Evolutionary conservation across 2,888 invertebrate genomes (phyloP).

Genomic region (Arge pagana): DNA sequence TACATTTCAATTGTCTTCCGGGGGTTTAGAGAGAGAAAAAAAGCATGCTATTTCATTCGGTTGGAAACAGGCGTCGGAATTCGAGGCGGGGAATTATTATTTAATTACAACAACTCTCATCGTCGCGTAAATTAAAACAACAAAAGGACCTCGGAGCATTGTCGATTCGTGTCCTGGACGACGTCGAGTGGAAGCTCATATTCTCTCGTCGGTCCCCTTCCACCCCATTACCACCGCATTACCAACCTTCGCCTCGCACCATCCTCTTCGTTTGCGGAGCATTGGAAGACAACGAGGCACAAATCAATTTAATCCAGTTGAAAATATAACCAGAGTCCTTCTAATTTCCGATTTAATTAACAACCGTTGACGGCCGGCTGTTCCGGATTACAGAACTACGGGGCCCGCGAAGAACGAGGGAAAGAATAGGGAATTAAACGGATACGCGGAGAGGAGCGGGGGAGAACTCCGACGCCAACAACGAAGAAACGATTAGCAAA

Average conservation of each 20-base stretch:
- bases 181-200: constrained; percentile 8
- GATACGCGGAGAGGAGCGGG: constrained; percentile 25
- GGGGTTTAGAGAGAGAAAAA: no score
- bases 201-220: no score
- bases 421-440: constrained; percentile 26
- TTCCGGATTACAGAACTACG: constrained; percentile 16
- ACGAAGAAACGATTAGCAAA: constrained; percentile 30
- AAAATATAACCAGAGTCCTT: constrained; percentile 24
- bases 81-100: constrained; percentile 4
- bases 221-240: no score
- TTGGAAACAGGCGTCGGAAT: not conserved
- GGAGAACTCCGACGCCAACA: no score
- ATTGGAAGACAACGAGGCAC: constrained; percentile 20
- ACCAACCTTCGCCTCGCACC: no score
- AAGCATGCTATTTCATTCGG: not conserved
- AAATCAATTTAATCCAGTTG: constrained; percentile 22
- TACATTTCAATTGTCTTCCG: no score
- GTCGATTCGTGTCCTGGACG: not conserved
- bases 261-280: no score
- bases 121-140: not conserved
- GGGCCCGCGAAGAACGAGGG: not conserved
- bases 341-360: constrained; percentile 31
- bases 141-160: constrained; percentile 1
- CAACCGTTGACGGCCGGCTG: constrained; percentile 16
- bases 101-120: constrained; percentile 5